Percentiles rank a stretch among this genome's conserved stretches.
These are phyloP conservation scores for Paedocypris micromegethes DNA, from an alignment of 2,797 vertebrate genomes.

Conservation along the genomic window DNA sequence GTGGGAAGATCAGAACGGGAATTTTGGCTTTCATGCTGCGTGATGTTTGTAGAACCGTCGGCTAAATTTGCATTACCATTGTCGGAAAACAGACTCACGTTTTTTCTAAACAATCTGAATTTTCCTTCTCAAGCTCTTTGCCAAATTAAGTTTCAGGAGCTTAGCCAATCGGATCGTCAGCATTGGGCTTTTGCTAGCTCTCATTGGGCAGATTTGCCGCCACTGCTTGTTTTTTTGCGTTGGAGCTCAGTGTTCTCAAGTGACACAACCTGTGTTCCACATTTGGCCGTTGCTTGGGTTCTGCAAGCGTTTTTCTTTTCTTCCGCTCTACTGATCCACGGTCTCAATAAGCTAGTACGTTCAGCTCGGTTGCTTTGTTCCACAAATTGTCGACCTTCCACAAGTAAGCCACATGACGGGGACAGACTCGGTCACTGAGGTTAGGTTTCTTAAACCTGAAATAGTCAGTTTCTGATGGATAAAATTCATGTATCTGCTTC, in stretches of 20 bases:
- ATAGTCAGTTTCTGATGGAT: conserved; percentile 54
- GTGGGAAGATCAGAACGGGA: too few relatives aligned
- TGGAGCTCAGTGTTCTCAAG: conserved; percentile 28
- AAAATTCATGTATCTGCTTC: conserved; percentile 59
- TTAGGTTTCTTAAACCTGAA: conserved; percentile 55
- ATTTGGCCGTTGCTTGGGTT: conserved; percentile 47
- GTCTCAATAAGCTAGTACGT: conserved; percentile 55
- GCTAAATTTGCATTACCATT: too few relatives aligned
- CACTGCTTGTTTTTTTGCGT: background rate
- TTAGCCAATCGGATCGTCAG: conserved; percentile 3
- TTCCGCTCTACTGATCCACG: conserved; percentile 51
- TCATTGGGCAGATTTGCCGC: conserved; percentile 7
- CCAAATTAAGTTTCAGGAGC: conserved; percentile 26
- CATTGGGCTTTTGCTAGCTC: conserved; percentile 14
- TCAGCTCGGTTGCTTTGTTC: conserved; percentile 43
- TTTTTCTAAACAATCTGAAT: background rate
- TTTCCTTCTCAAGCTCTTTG: conserved; percentile 3
- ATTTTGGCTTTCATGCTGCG: too few relatives aligned
- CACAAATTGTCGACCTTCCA: conserved; percentile 47
- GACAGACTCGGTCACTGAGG: too few relatives aligned
- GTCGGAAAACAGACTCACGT: too few relatives aligned
- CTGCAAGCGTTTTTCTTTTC: conserved; percentile 41
- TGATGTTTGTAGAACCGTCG: too few relatives aligned
- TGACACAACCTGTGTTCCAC: conserved; percentile 37
- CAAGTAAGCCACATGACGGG: conserved; percentile 18